A percentile compares a stretch with the other conserved stretches of the same genome.
Evolutionary conservation across 2,113 vertebrate species (phyloP).

Genomic region (Ceuthmochares aereus): DNA sequence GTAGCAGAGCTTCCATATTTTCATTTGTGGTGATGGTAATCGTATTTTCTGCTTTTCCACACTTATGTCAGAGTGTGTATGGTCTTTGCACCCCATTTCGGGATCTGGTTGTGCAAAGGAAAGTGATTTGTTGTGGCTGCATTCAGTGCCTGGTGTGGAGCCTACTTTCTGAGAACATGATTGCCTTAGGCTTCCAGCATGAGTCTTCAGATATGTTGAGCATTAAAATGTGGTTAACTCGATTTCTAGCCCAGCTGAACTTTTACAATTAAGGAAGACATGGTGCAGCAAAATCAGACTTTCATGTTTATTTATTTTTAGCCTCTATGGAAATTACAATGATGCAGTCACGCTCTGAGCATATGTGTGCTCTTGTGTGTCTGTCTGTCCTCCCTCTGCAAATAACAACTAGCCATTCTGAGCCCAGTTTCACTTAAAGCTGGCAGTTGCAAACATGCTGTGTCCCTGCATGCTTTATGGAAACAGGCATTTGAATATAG

Average conservation of each 20-base stretch:
- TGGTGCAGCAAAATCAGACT: neutral
- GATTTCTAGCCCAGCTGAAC: neutral
- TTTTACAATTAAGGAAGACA: neutral
- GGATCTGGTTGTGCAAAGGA: neutral
- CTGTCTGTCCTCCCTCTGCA: constrained; percentile 3
- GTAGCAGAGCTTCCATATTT: neutral
- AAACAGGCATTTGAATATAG: neutral
- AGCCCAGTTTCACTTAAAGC: neutral
- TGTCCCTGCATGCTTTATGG: neutral
- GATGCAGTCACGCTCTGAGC: neutral
- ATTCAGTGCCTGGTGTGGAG: neutral
- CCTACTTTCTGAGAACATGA: neutral
- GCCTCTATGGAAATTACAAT: neutral
- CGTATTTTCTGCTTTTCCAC: constrained; percentile 1
- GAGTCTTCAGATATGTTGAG: constrained; percentile 34
- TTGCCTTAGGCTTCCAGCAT: constrained; percentile 6
- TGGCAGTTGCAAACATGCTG: neutral
- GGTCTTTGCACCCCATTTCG: neutral
- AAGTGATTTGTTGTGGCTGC: neutral
- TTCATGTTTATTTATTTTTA: constrained; percentile 36
- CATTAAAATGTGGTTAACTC: constrained; percentile 17
- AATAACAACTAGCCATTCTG: neutral
- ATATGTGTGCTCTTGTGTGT: neutral
- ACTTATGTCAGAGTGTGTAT: neutral
- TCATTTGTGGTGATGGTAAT: neutral